These are phyloP conservation scores for Pachymerium ferrugineum DNA, from an alignment of 2,888 invertebrate genomes.

Conservation along the genomic window DNA sequence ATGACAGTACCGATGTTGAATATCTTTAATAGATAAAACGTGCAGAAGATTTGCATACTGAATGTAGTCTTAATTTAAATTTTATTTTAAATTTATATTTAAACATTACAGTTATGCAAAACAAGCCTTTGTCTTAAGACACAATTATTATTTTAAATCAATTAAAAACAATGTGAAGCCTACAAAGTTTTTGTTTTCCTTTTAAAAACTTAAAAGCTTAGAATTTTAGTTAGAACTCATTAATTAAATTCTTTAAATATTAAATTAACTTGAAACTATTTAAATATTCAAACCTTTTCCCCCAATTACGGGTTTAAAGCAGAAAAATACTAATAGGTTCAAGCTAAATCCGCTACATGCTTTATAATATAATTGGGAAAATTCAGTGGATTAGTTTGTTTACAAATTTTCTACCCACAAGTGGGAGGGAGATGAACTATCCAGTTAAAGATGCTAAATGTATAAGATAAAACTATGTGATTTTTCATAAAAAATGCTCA, in stretches of 20 bases:
- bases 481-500: not conserved
- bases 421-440: no score
- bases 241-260: not conserved
- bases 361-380: no score
- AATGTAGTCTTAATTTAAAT: constrained; percentile 9
- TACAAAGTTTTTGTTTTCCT: not conserved
- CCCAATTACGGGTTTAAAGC: not conserved
- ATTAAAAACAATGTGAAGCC: not conserved
- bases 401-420: no score
- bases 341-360: no score
- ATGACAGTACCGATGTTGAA: constrained; percentile 3
- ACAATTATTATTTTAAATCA: not conserved
- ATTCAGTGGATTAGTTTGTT: no score
- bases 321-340: no score
- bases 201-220: not conserved
- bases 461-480: not conserved
- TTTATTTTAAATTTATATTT: not conserved
- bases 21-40: constrained; percentile 7
- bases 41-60: not conserved
- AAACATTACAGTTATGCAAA: no score
- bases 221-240: not conserved
- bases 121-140: not conserved
- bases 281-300: no score
- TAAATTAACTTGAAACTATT: not conserved
- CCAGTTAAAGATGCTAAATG: no score